phyloP scores from a whole-genome alignment of 2,888 invertebrate genomes.

The Magallana nippona region DNA sequence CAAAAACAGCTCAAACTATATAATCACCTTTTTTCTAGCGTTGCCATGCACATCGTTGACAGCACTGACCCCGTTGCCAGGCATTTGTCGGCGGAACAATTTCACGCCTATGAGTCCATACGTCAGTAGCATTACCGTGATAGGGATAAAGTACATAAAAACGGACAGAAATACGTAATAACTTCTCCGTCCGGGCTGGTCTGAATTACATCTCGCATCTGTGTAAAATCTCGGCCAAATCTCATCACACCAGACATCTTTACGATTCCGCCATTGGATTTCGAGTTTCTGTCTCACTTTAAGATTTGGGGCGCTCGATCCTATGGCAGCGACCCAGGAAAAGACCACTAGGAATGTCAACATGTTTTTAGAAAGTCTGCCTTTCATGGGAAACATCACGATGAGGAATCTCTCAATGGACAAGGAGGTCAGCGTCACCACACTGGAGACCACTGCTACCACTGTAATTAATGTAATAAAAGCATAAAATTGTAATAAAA shows the following conservation, averaged over 20 bases:
- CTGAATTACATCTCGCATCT: conserved; percentile 52
- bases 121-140: conserved; percentile 69
- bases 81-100: conserved; percentile 61
- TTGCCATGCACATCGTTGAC: conserved; percentile 60
- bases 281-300: conserved; percentile 57
- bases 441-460: conserved; percentile 70
- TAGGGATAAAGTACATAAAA: conserved; percentile 73
- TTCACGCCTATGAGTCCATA: conserved; percentile 68
- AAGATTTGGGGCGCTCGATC: conserved; percentile 69
- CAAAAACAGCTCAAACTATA: neutral
- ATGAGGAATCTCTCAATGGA: conserved; percentile 75
- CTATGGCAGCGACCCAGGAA: conserved; percentile 64
- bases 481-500: neutral
- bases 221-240: conserved; percentile 67
- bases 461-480: conserved; percentile 60
- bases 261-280: conserved; percentile 65
- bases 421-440: conserved; percentile 71
- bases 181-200: conserved; percentile 53
- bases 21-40: conserved; percentile 67
- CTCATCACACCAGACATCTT: conserved; percentile 71
- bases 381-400: conserved; percentile 71
- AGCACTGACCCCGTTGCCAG: conserved; percentile 57
- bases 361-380: conserved; percentile 55
- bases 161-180: conserved; percentile 69
- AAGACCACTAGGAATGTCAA: conserved; percentile 57